Percentiles rank a stretch among this genome's conserved stretches.
These are phyloP conservation scores for Scomberomorus guttatus DNA, from an alignment of 2,797 vertebrate genomes.

Conservation along the genomic window DNA sequence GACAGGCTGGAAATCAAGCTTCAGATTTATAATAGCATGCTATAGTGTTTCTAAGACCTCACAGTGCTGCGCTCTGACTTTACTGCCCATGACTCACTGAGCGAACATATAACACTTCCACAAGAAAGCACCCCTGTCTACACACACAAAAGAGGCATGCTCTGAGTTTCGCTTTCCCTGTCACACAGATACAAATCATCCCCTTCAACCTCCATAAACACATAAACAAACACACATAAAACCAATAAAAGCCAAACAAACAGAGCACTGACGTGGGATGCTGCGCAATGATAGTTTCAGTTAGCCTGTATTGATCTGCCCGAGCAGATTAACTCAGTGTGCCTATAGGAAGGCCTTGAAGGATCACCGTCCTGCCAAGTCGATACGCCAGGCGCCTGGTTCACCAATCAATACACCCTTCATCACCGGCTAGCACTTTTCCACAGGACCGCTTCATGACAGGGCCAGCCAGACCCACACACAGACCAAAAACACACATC, in stretches of 20 bases:
- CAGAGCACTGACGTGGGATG: slow-evolving; percentile 74
- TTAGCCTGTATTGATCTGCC: slow-evolving; percentile 84
- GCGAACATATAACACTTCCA: slow-evolving; percentile 70
- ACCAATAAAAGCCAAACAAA: slow-evolving; percentile 75
- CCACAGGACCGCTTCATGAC: slow-evolving; percentile 62
- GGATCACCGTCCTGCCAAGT: slow-evolving; percentile 80
- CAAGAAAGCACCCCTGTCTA: slow-evolving; percentile 44
- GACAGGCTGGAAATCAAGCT: slow-evolving; percentile 75
- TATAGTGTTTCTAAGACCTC: slow-evolving; percentile 80
- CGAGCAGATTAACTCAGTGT: slow-evolving; percentile 87
- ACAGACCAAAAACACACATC: slow-evolving; percentile 34
- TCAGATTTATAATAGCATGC: slow-evolving; percentile 78
- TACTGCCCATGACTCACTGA: slow-evolving; percentile 71
- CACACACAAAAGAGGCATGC: slow-evolving; percentile 51
- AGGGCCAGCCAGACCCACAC: slow-evolving; percentile 46
- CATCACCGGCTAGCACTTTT: slow-evolving; percentile 78
- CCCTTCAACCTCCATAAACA: slow-evolving; percentile 62
- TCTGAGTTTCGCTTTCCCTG: slow-evolving; percentile 51
- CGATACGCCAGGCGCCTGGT: slow-evolving; percentile 84
- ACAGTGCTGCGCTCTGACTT: slow-evolving; percentile 62
- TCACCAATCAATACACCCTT: slow-evolving; percentile 81
- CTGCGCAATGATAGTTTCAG: slow-evolving; percentile 85
- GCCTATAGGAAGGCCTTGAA: slow-evolving; percentile 85
- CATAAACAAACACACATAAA: slow-evolving; percentile 70
- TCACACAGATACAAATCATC: slow-evolving; percentile 71